Percentiles rank a stretch among this genome's conserved stretches.
Conservation (phyloP, 2,113 vertebrate species). For the Podarcis raffonei region DNA sequence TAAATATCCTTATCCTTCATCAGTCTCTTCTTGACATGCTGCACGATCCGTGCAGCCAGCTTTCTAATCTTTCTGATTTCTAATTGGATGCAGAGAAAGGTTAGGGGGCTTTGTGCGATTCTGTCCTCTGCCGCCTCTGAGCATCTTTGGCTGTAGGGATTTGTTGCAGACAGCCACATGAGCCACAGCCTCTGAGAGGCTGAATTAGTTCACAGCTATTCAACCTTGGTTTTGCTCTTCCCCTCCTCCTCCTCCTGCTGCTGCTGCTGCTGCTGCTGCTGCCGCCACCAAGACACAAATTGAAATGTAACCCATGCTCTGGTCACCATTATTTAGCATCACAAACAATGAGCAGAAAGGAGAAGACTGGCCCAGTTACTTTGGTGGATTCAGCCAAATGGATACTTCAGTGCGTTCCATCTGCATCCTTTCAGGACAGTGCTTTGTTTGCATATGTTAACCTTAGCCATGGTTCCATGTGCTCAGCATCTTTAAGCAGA, state of each 20-base stretch:
- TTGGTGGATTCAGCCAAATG: constrained; percentile 11
- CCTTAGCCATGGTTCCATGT: constrained; percentile 1
- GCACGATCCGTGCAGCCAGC: background rate
- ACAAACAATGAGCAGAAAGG: accelerated
- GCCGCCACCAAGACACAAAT: background rate
- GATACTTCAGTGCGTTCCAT: background rate
- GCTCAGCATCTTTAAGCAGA: constrained; percentile 3
- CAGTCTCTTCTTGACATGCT: background rate
- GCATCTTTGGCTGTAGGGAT: background rate
- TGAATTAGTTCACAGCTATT: background rate
- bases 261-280: background rate
- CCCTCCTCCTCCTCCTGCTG: accelerated
- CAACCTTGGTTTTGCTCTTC: background rate
- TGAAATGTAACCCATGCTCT: background rate
- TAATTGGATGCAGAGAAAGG: background rate
- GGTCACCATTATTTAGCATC: background rate
- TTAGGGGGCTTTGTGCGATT: background rate
- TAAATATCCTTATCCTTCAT: background rate
- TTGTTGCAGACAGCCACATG: background rate
- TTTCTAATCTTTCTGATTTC: background rate
- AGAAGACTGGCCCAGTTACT: constrained; percentile 29
- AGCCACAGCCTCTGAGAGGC: background rate
- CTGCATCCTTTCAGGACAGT: background rate
- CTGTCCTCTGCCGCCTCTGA: background rate
- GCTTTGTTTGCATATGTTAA: constrained; percentile 17